These are phyloP conservation scores for Rousettus madagascariensis DNA, from an alignment of 2,797 vertebrate genomes.

Conservation along the genomic window DNA sequence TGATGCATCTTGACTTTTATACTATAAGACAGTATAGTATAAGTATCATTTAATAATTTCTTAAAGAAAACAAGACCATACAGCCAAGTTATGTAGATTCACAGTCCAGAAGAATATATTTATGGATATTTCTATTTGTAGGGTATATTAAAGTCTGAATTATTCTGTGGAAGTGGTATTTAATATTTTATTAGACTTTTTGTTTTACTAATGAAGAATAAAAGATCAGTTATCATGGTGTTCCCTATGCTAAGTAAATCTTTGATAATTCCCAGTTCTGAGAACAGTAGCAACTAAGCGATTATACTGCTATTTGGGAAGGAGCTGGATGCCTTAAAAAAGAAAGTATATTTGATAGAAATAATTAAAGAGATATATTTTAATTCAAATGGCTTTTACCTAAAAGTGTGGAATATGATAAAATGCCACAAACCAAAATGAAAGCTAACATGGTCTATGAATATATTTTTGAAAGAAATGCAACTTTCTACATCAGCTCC, in stretches of 20 bases:
- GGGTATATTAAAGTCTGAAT: conserved; percentile 19
- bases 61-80: conserved; percentile 45
- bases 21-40: neutral
- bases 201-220: conserved; percentile 46
- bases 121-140: conserved; percentile 29
- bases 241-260: conserved; percentile 16
- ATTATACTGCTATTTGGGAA: conserved; percentile 39
- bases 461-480: conserved; percentile 46
- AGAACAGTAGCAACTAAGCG: conserved; percentile 9
- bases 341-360: conserved; percentile 50
- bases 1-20: neutral
- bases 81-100: neutral
- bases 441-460: neutral
- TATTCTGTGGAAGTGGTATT: conserved; percentile 38
- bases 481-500: neutral
- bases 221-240: neutral
- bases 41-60: neutral
- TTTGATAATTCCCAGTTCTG: conserved; percentile 44
- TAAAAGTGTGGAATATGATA: neutral
- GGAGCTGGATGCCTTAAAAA: neutral
- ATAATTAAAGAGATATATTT: conserved; percentile 49
- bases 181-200: conserved; percentile 41
- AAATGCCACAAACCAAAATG: conserved; percentile 42
- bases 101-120: conserved; percentile 30
- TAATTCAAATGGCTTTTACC: conserved; percentile 52